These are phyloP conservation scores for Ischnus inquisitorius DNA, from an alignment of 2,888 invertebrate genomes.

Conservation along the genomic window DNA sequence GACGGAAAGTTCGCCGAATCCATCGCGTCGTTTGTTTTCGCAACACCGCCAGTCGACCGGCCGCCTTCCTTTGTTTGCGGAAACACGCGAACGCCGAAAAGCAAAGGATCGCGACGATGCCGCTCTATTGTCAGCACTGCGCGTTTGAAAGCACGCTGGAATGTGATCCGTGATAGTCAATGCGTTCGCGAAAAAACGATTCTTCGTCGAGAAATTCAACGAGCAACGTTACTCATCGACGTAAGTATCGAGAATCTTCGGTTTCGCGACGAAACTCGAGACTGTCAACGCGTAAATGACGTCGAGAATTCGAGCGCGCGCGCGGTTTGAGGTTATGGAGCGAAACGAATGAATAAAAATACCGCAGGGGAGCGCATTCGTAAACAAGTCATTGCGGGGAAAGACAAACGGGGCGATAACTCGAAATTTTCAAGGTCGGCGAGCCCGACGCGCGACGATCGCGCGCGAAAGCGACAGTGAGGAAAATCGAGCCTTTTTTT, in stretches of 20 bases:
- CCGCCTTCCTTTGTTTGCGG: not conserved
- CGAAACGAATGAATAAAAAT: conserved; percentile 7
- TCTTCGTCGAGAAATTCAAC: conserved; percentile 24
- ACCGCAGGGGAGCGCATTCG: not conserved
- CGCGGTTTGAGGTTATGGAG: conserved; percentile 71
- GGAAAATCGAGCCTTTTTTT: not conserved
- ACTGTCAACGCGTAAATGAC: conserved; percentile 38
- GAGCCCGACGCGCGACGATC: not conserved
- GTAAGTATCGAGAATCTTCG: conserved; percentile 41
- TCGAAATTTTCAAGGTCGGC: not conserved
- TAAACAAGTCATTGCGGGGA: conserved; percentile 57
- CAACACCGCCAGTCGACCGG: not conserved
- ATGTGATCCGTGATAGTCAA: conserved; percentile 39
- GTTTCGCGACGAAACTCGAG: not conserved
- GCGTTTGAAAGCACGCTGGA: conserved; percentile 64
- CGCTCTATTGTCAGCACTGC: conserved; percentile 61
- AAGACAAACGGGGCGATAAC: not conserved
- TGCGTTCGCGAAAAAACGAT: conserved; percentile 19
- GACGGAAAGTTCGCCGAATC: not conserved
- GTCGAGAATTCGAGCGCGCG: conserved; percentile 40
- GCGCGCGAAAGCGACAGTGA: not conserved
- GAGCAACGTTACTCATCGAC: conserved; percentile 8
- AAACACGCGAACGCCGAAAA: conserved; percentile 1
- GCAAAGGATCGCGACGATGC: not conserved
- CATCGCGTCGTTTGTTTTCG: not conserved